Conservation (phyloP, 2,113 vertebrate genomes). For the Pachyramphus minor region DNA sequence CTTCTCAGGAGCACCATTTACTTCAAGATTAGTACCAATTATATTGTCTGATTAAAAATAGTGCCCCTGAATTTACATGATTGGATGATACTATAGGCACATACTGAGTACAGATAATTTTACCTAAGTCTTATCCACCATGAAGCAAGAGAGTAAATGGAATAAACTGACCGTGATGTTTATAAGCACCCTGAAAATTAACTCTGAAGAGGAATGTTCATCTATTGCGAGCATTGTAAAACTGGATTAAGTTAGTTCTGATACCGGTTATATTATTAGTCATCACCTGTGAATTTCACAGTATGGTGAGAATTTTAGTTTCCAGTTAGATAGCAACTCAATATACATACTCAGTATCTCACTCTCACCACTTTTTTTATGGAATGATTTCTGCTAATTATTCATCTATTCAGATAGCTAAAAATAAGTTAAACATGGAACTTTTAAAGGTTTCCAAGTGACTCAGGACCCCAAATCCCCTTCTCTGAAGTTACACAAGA, state of each 20-base stretch:
- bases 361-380: background rate
- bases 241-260: background rate
- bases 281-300: background rate
- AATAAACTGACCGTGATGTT: background rate
- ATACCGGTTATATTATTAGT: background rate
- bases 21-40: constrained; percentile 59
- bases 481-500: background rate
- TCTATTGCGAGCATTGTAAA: background rate
- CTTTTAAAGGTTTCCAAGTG: background rate
- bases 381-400: background rate
- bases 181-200: constrained; percentile 18
- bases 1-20: constrained; percentile 50
- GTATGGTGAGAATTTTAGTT: background rate
- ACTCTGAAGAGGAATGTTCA: background rate
- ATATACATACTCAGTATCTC: background rate
- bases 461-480: background rate
- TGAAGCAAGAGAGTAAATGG: background rate
- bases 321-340: background rate
- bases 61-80: constrained; percentile 59
- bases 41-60: constrained; percentile 65
- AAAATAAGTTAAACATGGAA: background rate
- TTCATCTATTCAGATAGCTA: background rate
- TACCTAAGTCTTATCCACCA: background rate
- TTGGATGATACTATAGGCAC: constrained; percentile 34
- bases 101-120: constrained; percentile 36